Percentiles rank a stretch among this genome's conserved stretches.
Conservation (phyloP, 2,888 invertebrate species). For the Drosophila planitibia region DNA sequence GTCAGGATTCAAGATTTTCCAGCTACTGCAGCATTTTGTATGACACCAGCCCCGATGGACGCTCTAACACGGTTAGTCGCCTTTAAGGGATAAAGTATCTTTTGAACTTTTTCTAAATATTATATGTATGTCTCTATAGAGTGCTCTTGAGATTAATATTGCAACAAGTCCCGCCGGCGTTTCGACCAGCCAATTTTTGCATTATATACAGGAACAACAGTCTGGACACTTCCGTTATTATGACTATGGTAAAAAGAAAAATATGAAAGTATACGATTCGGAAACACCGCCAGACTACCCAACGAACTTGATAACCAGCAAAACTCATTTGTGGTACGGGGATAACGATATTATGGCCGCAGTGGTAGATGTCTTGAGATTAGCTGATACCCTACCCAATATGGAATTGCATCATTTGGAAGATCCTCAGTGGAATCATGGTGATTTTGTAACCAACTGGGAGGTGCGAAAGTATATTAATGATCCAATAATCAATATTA, state of each 20-base stretch:
- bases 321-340: conserved; percentile 71
- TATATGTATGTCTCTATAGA: conserved; percentile 13
- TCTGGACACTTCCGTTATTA: conserved; percentile 66
- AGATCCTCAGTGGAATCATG: conserved; percentile 68
- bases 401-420: conserved; percentile 61
- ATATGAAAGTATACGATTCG: conserved; percentile 53
- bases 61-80: conserved; percentile 40
- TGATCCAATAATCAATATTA: conserved; percentile 60
- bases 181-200: conserved; percentile 73
- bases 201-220: conserved; percentile 73
- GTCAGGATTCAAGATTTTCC: conserved; percentile 37
- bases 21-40: conserved; percentile 79
- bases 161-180: conserved; percentile 68
- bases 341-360: conserved; percentile 71
- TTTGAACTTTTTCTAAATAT: neutral
- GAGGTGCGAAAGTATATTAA: conserved; percentile 65
- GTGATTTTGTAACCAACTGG: conserved; percentile 57
- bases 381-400: conserved; percentile 63
- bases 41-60: conserved; percentile 19
- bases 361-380: conserved; percentile 61
- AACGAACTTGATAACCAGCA: conserved; percentile 49
- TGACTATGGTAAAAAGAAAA: conserved; percentile 61
- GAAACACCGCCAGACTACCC: conserved; percentile 65
- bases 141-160: conserved; percentile 22
- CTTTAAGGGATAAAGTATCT: neutral